Base-by-base conservation (phyloP, 2,888 invertebrate species). In the Hedya salicella region DNA sequence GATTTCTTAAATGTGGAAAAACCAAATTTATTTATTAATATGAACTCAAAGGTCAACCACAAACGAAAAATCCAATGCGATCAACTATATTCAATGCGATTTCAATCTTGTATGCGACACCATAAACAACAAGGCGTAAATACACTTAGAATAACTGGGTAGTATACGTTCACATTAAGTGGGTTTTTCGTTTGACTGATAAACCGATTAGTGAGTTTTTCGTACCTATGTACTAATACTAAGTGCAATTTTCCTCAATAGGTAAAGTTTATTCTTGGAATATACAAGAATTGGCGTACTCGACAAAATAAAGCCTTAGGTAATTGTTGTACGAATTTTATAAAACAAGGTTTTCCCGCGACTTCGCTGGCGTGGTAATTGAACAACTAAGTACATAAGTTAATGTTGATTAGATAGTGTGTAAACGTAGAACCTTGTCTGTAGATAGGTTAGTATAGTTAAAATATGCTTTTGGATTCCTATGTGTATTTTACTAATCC, bases 321-420 rank as follows among this genome's bases (percentile, higher is more conserved):
- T 36, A 11, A 36, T 36, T 36, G 36, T 2, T 36, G 9, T 36
- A 11, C 13, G 9, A 36, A 11, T 36, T 36, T 9, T 9, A 6
- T 25, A 25, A 6, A 25, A 4, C 25, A 6, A 25, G 25, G 25
- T 25, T 25, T n/a, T n/a, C n/a, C n/a, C n/a, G n/a, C n/a, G n/a
- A n/a, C n/a, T n/a, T n/a, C n/a, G n/a, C n/a, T n/a, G n/a, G n/a
- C n/a, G n/a, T n/a, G n/a, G n/a, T n/a, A 53, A 60, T 60, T 30
- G 30, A 59, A 59, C 25, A 25, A 25, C 25, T 25, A 25, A 6
- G 39, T 56, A 25, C 49, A 50, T 44, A 44, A 46, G 25, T 46
- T 39, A 17, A 39, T 52, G 59, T 44, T 59, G 39, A 52, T 42
- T 44, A 57, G 8, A 40, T 60, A 25, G 65, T 66, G 65, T 14